Evolutionary conservation across 2,797 vertebrate genomes (phyloP), one percentile per base, ranked within the genome.

Genomic region (Ctenopoma kingsleyae): DNA sequence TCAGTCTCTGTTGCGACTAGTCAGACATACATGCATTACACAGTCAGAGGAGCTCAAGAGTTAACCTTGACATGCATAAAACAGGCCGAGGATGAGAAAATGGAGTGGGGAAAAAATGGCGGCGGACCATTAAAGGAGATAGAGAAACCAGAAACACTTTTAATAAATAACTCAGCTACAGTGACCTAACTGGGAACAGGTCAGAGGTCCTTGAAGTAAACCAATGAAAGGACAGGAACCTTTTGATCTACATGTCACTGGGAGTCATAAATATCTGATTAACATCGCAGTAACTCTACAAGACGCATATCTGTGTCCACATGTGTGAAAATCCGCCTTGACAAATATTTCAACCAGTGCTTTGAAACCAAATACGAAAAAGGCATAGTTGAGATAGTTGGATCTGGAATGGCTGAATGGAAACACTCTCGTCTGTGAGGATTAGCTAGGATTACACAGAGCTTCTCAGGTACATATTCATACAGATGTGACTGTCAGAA

Each of bases 201-300:
- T 86, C 79, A 87, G 66, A 76, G 89, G 4, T 56, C 32, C n/a
- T 49, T 43, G 54, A 75, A 70, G 84, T 85, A 67, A 79, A 77
- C 76, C 84, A 81, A 71, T 30, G 30, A 30, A 8, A 83, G 48
- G 47, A 49, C 59, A 72, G 84, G 73, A 80, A 30, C 63, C 62
- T 58, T 84, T 80, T 71, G 76, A 85, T 90, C 85, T 65, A 44
- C 46, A 54, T 67, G 40, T 74, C 62, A 70, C 52, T 32, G 41
- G 50, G 46, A 67, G 78, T 84, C 72, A 67, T 88, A 87, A 85
- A 91, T 88, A 83, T 80, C 73, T 78, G 78, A 85, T 80, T 71
- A 74, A 67, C 23, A 6, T 40, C 1, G 59, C 80, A 50, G 56
- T 40, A 41, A 66, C 43, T 61, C 43, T 48, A 35, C 13, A 49